Evolutionary conservation across 2,888 invertebrate genomes (phyloP), one percentile per base, ranked within the genome.

Genomic region (Zhengitettix transpicula): DNA sequence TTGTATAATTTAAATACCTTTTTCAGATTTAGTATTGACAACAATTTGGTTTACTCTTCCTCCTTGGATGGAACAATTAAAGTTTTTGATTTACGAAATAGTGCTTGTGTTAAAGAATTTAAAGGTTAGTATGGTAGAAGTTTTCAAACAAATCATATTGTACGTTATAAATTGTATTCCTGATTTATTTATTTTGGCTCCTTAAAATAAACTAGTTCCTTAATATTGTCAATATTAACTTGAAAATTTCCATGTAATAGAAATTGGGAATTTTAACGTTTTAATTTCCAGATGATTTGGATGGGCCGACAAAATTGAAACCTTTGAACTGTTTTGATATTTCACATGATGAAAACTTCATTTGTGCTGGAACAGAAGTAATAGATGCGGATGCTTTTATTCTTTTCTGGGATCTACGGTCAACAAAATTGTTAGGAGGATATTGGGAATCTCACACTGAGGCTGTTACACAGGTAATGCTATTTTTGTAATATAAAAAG

Each of bases 391-490:
- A 89, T 68, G 81, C 86, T 0, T 90, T 80, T 70, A 74, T 91
- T 15, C 73, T 90, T 62, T 92, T 92, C 74, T 91, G 87, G 84
- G 92, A 92, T 73, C 74, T 83, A 28, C 76, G 90, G 62, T 69
- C 72, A 51, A 66, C 68, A 44, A 70, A 71, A 64, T 75, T 85
- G 12, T 73, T 89, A 1, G 91, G 91, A 1, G 86, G 84, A 1
- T 93, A 91, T 70, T 87, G 84, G 83, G 86, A 91, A 67, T 84
- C 87, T 9, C 91, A 92, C 69, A 81, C 82, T 60, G 88, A 89
- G 71, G 90, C 91, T 70, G 79, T 92, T 15, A 87, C 89, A 10
- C 81, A 84, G 74, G 81, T 83, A 65, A 40, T 53, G 51, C 54
- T 52, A 16, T 40, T 61, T n/a, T n/a, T n/a, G n/a, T n/a, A n/a